A percentile compares a stretch with the other conserved stretches of the same genome.
Evolutionary conservation across 1,140 invertebrate genomes (phyloP).

Genomic region (Dendrolimus punctatus): DNA sequence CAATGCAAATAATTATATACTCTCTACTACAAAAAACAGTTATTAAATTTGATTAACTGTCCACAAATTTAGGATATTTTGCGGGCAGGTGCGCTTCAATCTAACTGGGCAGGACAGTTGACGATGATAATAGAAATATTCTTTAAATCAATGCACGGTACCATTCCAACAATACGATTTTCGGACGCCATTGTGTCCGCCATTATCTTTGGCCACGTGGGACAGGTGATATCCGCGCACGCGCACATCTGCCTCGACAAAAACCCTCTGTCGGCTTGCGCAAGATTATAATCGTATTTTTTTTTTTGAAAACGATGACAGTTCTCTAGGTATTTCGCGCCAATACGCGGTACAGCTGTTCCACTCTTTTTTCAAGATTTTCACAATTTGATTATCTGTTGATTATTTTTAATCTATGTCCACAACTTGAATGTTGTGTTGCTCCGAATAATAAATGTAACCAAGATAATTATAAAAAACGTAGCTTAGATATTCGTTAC

Average conservation of each 20-base stretch:
- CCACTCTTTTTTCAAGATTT: conserved; percentile 20
- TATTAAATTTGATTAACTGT: too few relatives aligned
- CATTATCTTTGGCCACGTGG: conserved; percentile 60
- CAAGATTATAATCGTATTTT: conserved; percentile 63
- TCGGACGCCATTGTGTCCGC: conserved; percentile 37
- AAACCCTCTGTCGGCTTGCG: conserved; percentile 44
- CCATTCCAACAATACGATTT: conserved; percentile 39
- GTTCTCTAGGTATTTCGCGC: conserved; percentile 49
- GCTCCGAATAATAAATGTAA: too few relatives aligned
- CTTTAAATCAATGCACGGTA: conserved; percentile 48
- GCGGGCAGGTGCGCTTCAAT: conserved; percentile 10
- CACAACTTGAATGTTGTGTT: too few relatives aligned
- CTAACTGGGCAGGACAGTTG: conserved; percentile 7
- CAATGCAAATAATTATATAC: too few relatives aligned
- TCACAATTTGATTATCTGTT: conserved; percentile 6
- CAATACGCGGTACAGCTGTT: conserved; percentile 39
- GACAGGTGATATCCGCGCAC: conserved; percentile 54
- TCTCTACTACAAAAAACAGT: too few relatives aligned
- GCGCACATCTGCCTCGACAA: conserved; percentile 54
- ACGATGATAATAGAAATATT: conserved; percentile 14
- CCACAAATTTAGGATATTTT: too few relatives aligned
- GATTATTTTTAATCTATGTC: conserved; percentile 7
- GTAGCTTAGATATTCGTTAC: too few relatives aligned
- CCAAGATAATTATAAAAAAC: too few relatives aligned
- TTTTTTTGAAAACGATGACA: conserved; percentile 47